Conservation (phyloP, 2,888 invertebrate genomes). For the Tortricodes alternella region DNA sequence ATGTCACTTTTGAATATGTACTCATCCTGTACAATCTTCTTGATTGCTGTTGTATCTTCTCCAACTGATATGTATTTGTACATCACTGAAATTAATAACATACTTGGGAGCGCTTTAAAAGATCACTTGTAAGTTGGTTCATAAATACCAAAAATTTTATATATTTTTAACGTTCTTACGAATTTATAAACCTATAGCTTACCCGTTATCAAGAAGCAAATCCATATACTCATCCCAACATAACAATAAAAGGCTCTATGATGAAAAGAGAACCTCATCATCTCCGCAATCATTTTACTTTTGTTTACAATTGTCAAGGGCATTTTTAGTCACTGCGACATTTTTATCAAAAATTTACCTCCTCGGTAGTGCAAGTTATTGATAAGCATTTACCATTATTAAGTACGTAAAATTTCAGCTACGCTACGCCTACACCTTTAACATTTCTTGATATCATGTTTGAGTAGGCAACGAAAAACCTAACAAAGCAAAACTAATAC, state of each 20-base stretch:
- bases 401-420: not conserved
- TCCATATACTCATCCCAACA: constrained; percentile 91
- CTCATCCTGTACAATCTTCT: constrained; percentile 70
- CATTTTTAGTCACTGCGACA: constrained; percentile 17
- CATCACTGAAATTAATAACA: constrained; percentile 85
- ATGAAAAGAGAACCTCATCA: constrained; percentile 82
- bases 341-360: not conserved
- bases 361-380: not conserved
- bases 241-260: constrained; percentile 92
- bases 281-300: constrained; percentile 54
- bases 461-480: too few species aligned
- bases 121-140: not conserved
- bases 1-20: constrained; percentile 82
- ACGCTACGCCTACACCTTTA: too few species aligned
- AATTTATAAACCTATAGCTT: constrained; percentile 38
- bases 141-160: not conserved
- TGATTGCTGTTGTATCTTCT: constrained; percentile 67
- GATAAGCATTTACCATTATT: not conserved
- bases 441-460: too few species aligned
- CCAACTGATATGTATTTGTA: constrained; percentile 89
- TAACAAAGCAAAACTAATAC: too few species aligned
- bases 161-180: not conserved
- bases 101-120: too few species aligned
- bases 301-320: constrained; percentile 20
- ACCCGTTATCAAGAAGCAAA: constrained; percentile 90